phyloP scores from a whole-genome alignment of 2,888 invertebrate genomes.

The Salpingus planirostris region DNA sequence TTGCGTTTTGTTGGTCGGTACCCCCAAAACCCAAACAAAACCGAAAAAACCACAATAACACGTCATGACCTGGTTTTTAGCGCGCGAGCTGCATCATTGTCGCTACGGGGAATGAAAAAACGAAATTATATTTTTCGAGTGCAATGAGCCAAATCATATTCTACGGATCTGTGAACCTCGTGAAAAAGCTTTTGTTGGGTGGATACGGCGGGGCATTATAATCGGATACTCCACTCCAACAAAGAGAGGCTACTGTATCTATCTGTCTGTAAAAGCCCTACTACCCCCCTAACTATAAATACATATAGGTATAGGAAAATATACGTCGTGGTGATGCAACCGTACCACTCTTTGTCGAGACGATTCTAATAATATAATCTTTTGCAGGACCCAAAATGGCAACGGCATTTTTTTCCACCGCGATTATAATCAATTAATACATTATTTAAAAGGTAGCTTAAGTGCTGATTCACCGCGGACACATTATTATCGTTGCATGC shows the following conservation, averaged over 20 bases:
- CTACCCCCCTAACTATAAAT: no score
- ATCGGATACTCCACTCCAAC: slow-evolving; percentile 37
- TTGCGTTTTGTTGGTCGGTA: slow-evolving; percentile 2
- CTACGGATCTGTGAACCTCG: slow-evolving; percentile 36
- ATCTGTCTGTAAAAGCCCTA: no score
- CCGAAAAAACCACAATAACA: slow-evolving; percentile 12
- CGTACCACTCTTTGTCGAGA: no score
- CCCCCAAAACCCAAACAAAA: slow-evolving; percentile 13
- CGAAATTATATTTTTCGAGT: slow-evolving; percentile 37
- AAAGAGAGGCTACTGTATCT: slow-evolving; percentile 32
- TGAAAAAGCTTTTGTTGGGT: slow-evolving; percentile 36
- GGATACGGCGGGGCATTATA: slow-evolving; percentile 28
- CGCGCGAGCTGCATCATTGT: slow-evolving; percentile 6
- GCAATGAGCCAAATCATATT: slow-evolving; percentile 43
- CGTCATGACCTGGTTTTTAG: slow-evolving; percentile 24
- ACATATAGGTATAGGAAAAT: no score
- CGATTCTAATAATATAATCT: no score
- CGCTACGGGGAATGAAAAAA: slow-evolving; percentile 31
- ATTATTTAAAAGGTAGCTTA: no score
- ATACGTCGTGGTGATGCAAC: no score
- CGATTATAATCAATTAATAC: no score
- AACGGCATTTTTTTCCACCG: no score
- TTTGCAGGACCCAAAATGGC: no score
- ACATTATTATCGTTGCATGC: no score
- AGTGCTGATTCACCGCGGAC: no score